Evolutionary conservation across 23 tunicate species (phyloP), one percentile per base, ranked within the genome.

Genomic region (Trididemnum miniatum): DNA sequence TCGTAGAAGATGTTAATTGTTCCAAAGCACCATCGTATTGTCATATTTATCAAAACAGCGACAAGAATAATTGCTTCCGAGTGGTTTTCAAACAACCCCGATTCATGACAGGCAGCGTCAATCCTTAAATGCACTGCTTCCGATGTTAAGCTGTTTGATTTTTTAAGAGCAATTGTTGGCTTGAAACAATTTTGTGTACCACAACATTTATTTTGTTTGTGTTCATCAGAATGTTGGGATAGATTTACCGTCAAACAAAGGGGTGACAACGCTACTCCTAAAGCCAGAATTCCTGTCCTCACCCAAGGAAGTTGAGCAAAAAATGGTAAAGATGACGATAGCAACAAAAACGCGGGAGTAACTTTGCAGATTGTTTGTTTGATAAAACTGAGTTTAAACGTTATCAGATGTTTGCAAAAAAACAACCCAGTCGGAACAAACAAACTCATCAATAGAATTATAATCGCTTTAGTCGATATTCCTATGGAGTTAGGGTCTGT

Each of bases 401-500:
- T 37, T 1, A 82, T 20, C 0, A 74, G 32, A 2, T 31, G 34
- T 38, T 83, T 73, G 28, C 44, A 50, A 2, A 50, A 65, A 26
- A 37, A 79, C 31, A 79, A 40, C 51, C 83, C 15, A 2, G 89
- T 34, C 2, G 87, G 84, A 24, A 71, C 5, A 38, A 71, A 79
- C n/a, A 79, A 1, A 37, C 72, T 24, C 20, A 18, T n/a, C 9
- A 89, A n/a, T 35, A 83, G 72, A 39, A 73, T 30, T 1, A 52
- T 72, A 0, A 79, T 50, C 23, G 88, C 95, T 59, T 54, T 51
- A 24, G 54, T 34, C 26, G 79, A 65, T n/a, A 89, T 30, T 2
- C 88, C 95, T 15, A 63, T 59, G 1, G 65, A 83, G 32, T 24
- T 59, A 0, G 95, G 95, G 26, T 89, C 95, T 2, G 95, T 89